Evolutionary conservation across 1,140 invertebrate genomes (phyloP), one percentile per base, ranked within the genome.

Genomic region (Orchestia grillus): DNA sequence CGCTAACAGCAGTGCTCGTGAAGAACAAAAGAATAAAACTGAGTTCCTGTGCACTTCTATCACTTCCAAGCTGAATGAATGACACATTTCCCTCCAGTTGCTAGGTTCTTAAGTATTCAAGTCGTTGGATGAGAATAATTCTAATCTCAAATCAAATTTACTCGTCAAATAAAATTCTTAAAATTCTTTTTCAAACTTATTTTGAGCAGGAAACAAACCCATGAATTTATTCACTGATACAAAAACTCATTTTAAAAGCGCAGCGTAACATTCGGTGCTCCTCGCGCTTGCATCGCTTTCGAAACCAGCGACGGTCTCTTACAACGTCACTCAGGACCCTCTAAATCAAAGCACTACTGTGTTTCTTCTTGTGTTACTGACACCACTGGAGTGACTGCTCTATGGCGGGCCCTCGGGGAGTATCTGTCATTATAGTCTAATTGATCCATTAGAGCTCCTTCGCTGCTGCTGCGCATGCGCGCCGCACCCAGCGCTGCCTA

Each of bases 381-480:
- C 88, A 90, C 88, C 43, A 11, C 88, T 41, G 88, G 88, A 90
- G 88, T 90, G 88, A 90, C 88, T 90, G 88, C 88, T 90, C 28
- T 41, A 42, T 90, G 88, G 88, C 3, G 87, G 88, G 88, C 88
- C 92, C 92, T 40, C 43, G 44, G 92, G 92, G 92, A 94, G 92
- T 23, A 94, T 94, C 92, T 94, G 92, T 45, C 92, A 94, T 94
- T 94, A 94, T 44, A 45, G 92, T 47, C 44, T 94, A 94, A 94
- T 94, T 45, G 43, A 94, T 94, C 92, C 92, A 94, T 94, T 94
- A 94, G 43, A 8, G 8, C 92, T 40, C 44, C 92, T n/a, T 44
- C 62, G 36, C 62, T 77, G 62, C 43, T 44, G 43, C 43, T 42
- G 43, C 41, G 43, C 88, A 90, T 90, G 88, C 36, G 88, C 36